Evolutionary conservation across 2,888 invertebrate genomes (phyloP), one percentile per base, ranked within the genome.

Genomic region (Sminthurides aquaticus): DNA sequence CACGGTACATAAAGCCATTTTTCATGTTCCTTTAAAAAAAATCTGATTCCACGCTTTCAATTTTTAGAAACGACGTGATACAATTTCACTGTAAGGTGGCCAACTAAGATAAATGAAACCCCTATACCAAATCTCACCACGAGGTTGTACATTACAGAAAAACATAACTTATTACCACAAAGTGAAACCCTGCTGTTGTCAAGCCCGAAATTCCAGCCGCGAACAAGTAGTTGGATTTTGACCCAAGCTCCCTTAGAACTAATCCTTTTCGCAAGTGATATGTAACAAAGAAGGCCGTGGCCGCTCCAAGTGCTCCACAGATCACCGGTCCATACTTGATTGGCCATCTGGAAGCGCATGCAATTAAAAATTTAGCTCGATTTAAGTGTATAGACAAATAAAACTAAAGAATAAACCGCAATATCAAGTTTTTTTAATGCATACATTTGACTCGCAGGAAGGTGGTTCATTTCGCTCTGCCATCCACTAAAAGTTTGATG

Each of bases 231-330:
- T 3, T 28, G 27, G 52, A 52, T 20, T 5, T 52, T 52, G 22
- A 20, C 22, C 52, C 52, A 5, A 15, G 20, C 20, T 52, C 11
- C 5, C 20, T 22, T 20, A 52, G 5, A 22, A 52, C 52, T 22
- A 52, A 20, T 5, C 11, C 22, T 52, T 5, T 28, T 43, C 22
- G 5, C 34, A 25, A 28, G 5, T 85, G 80, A 28, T 77, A 80
- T 75, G 88, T 88, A n/a, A 89, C 81, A 49, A 83, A 78, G 0
- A 83, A 76, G 0, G 86, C 86, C 5, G 49, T 27, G 1, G 52
- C n/a, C 0, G 20, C 62, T 24, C 59, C 59, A 18, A 57, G 8
- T 2, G 24, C 27, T 8, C 49, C 67, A n/a, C 24, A 22, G 1
- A 62, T 49, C 8, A 11, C 2, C 25, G 24, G 1, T 20, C 29